Conservation (phyloP, 1,140 invertebrate genomes). For the Drosophila parvula region DNA sequence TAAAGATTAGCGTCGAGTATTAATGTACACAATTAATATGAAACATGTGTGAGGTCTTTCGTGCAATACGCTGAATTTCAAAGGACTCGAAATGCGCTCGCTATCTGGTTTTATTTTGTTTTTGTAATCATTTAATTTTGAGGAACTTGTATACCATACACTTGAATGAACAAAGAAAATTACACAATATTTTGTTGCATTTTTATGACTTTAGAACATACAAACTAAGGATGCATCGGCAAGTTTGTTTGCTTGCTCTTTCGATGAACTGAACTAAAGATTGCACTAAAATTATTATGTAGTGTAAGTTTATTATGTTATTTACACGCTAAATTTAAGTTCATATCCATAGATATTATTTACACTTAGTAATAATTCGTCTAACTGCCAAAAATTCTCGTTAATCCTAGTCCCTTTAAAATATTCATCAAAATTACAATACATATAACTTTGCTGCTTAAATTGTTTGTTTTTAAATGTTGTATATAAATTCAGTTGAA, state of each 20-base stretch:
- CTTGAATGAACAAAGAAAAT: constrained; percentile 83
- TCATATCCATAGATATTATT: constrained; percentile 16
- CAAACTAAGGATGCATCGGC: constrained; percentile 36
- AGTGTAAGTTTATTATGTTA: constrained; percentile 59
- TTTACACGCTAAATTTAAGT: constrained; percentile 45
- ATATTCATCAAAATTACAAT: constrained; percentile 72
- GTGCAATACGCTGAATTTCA: constrained; percentile 57
- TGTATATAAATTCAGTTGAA: constrained; percentile 83
- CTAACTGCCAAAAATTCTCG: constrained; percentile 51
- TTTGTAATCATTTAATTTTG: constrained; percentile 77
- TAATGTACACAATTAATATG: constrained; percentile 66
- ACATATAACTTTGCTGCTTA: constrained; percentile 40
- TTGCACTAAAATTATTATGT: constrained; percentile 77
- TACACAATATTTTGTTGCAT: constrained; percentile 82
- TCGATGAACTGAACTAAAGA: constrained; percentile 62
- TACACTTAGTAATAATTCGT: constrained; percentile 40
- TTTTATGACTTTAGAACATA: constrained; percentile 43
- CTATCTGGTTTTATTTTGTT: constrained; percentile 54
- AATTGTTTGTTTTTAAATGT: constrained; percentile 36
- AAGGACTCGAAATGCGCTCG: constrained; percentile 53
- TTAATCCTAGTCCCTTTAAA: constrained; percentile 49
- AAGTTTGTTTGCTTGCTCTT: constrained; percentile 2
- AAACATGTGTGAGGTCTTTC: constrained; percentile 72
- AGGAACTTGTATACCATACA: constrained; percentile 84
- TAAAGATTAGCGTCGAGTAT: constrained; percentile 37